Base-by-base conservation (phyloP, 2,888 invertebrate species). In the Dendrolimus pini region DNA sequence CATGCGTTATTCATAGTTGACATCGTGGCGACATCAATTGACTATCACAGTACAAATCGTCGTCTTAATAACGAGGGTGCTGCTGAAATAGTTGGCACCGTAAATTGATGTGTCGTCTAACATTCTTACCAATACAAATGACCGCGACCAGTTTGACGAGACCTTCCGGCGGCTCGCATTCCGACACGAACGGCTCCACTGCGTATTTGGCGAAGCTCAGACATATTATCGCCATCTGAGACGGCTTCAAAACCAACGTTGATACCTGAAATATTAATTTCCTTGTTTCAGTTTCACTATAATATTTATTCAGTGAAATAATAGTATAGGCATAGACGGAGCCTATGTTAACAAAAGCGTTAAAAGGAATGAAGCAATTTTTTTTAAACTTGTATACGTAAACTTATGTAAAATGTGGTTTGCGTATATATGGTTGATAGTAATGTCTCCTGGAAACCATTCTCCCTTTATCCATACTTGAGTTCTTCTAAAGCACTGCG, bases 161-260 rank as follows among this genome's bases (percentile, higher is more conserved):
- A 69, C 94, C 92, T 70, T 92, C 91, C 10, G 97, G 96, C 57
- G 97, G 96, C 80, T 96, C 95, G 83, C 97, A 97, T 82, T 96
- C 96, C 59, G 93, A 92, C 66, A 96, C 95, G 84, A 97, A 97
- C 59, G 97, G 97, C 83, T 97, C 96, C 64, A 97, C 97, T 63
- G 97, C 96, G 86, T 98, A 98, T 86, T 97, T 96, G 64, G 97
- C 97, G 91, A 97, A 97, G 80, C 97, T 97, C 77, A 98, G 91
- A 85, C 97, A 96, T 80, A 97, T 97, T 82, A 97, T 97, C 70
- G 97, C 97, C 95, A 97, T 95, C 91, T 97, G 97, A 57, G 97
- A 96, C 65, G 98, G 97, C 88, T 97, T 98, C 77, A 97, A 92
- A 73, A 98, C 96, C 85, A 97, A 92, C 62, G 97, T 97, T 77